Evolutionary conservation across 92 coral and sea anemone species (phyloP).

Genomic region (Porites lobata): DNA sequence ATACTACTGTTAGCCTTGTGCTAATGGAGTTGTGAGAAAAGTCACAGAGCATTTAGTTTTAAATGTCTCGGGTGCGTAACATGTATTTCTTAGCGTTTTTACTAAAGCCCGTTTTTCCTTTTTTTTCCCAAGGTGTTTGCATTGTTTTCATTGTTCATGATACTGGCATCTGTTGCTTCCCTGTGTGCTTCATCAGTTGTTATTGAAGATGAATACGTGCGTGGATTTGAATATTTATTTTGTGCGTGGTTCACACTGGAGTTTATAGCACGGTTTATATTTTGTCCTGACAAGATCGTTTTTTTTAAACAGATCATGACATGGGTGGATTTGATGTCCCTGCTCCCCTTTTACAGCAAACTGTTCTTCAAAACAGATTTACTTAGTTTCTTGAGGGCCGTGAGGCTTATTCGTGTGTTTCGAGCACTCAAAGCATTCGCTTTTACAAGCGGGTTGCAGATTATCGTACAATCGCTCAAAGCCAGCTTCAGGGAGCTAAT

Average conservation of each 20-base stretch:
- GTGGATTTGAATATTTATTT: constrained; percentile 69
- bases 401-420: constrained; percentile 90
- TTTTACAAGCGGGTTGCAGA: constrained; percentile 96
- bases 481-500: constrained; percentile 93
- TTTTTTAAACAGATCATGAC: constrained; percentile 87
- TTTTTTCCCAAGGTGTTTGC: constrained; percentile 80
- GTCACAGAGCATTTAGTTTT: no score
- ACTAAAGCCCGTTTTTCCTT: not conserved
- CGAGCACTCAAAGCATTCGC: constrained; percentile 92
- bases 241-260: constrained; percentile 97
- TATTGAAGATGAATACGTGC: constrained; percentile 29
- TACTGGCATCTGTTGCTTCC: constrained; percentile 80
- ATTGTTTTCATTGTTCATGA: constrained; percentile 82
- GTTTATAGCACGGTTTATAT: constrained; percentile 70
- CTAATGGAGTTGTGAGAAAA: no score
- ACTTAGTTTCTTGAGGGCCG: constrained; percentile 68
- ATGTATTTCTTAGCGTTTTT: no score
- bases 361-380: constrained; percentile 22
- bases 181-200: constrained; percentile 89
- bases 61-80: no score
- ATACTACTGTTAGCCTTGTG: no score
- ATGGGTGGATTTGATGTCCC: constrained; percentile 91
- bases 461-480: constrained; percentile 93
- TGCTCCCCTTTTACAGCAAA: constrained; percentile 83
- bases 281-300: constrained; percentile 84